Base-by-base conservation (phyloP, 2,113 vertebrate genomes). In the Perca schrenkii region DNA sequence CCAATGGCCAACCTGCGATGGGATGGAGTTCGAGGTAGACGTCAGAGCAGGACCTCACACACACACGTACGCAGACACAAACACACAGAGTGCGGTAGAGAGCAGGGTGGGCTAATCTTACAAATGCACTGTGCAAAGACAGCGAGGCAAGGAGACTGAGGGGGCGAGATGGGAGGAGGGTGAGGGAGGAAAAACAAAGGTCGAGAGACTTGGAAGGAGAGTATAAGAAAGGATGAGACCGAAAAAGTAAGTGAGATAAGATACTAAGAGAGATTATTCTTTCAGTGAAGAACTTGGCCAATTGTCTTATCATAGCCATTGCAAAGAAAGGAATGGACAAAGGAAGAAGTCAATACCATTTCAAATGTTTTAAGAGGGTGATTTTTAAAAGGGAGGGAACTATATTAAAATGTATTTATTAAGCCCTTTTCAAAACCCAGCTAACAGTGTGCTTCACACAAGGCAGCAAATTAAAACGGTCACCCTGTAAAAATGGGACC, bases 21-120 rank as follows among this genome's bases (percentile, higher is more conserved):
- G 65, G 40, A 74, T 49, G n/a, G 43, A 71, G 80, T 49, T 60
- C 1, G 31, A 52, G 21, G 40, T 49, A 73, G 57, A 74, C 12
- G 31, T 79, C 77, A 76, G 40, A 53, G 28, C 28, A 47, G 77
- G 81, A 85, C 86, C 85, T 52, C 73, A 89, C 77, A 70, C 54
- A 43, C 43, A 75, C 16, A 13, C 49, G 69, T 17, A 69, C 62
- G 77, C 22, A 46, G 13, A 47, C 25, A 43, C 25, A 17, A 25
- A 63, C 1, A 22, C 28, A 68, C 7, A 0, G 4, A 78, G 68
- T 83, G 63, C 4, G 2, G 61, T 64, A 31, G 43, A 80, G 31
- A 80, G 40, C 66, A 83, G 68, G 73, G 72, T 86, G 84, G 72
- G 75, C 50, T 83, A 54, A 61, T 82, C 57, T 75, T 67, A 56